These are phyloP conservation scores for Polydrusus pterygomalis DNA, from an alignment of 2,888 invertebrate species.

Conservation along the genomic window DNA sequence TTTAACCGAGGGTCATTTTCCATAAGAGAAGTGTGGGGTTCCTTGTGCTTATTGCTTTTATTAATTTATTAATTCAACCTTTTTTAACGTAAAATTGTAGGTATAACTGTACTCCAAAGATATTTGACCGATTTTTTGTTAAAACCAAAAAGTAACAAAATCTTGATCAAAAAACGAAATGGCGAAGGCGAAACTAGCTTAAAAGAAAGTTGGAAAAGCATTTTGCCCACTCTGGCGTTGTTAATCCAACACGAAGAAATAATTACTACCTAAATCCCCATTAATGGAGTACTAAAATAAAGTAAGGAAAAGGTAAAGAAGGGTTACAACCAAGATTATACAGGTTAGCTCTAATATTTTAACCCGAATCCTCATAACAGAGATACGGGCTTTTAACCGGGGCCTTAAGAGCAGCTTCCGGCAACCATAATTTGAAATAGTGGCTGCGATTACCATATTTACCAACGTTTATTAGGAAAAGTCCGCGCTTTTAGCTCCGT, in stretches of 20 bases:
- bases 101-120: too few relatives aligned
- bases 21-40: too few relatives aligned
- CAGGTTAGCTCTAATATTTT: constrained; percentile 24
- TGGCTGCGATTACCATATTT: constrained; percentile 41
- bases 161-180: too few relatives aligned
- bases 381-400: constrained; percentile 32
- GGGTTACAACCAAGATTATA: constrained; percentile 32
- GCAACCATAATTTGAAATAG: constrained; percentile 42
- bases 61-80: too few relatives aligned
- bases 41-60: too few relatives aligned
- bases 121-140: too few relatives aligned
- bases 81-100: too few relatives aligned
- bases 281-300: constrained; percentile 11
- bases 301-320: constrained; percentile 27
- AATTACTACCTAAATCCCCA: not conserved
- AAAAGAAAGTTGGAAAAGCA: too few relatives aligned
- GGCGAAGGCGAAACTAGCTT: too few relatives aligned
- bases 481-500: constrained; percentile 32
- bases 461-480: constrained; percentile 39
- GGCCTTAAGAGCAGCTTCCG: constrained; percentile 33
- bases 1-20: too few relatives aligned
- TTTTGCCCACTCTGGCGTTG: too few relatives aligned
- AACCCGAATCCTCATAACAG: constrained; percentile 26
- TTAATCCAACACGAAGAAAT: not conserved
- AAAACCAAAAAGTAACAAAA: too few relatives aligned